Conservation (phyloP, 2,113 vertebrate species). For the Lagopus muta region DNA sequence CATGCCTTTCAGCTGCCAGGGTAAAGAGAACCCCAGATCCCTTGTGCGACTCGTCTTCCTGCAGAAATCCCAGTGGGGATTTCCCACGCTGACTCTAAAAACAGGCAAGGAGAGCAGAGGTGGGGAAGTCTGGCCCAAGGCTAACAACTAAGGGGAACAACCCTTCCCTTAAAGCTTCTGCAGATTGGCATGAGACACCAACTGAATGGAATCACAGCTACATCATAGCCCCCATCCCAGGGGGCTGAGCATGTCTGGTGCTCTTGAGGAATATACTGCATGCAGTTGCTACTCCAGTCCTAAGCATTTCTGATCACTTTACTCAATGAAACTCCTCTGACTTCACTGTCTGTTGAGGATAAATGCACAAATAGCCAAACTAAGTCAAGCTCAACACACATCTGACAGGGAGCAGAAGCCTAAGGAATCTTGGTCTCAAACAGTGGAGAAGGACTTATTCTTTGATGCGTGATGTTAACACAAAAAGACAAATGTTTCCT, state of each 20-base stretch:
- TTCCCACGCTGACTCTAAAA: not conserved
- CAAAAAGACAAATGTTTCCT: not conserved
- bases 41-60: not conserved
- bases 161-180: not conserved
- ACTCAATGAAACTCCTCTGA: not conserved
- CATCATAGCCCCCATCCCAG: not conserved
- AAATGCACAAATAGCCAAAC: conserved; percentile 16
- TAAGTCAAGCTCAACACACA: conserved; percentile 24
- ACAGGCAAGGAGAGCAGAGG: not conserved
- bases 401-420: not conserved
- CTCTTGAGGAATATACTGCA: not conserved
- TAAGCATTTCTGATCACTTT: conserved; percentile 37
- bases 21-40: not conserved
- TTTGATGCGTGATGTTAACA: not conserved
- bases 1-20: rapidly evolving
- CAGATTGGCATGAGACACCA: not conserved
- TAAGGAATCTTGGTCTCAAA: not conserved
- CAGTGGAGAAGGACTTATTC: not conserved
- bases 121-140: not conserved
- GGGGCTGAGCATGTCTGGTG: not conserved
- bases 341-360: conserved; percentile 7
- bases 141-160: not conserved
- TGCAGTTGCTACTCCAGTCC: not conserved
- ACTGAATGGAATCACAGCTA: not conserved
- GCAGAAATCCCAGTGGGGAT: not conserved